phyloP scores from a whole-genome alignment of 2,797 vertebrate species.

The Sebastiscus tertius region DNA sequence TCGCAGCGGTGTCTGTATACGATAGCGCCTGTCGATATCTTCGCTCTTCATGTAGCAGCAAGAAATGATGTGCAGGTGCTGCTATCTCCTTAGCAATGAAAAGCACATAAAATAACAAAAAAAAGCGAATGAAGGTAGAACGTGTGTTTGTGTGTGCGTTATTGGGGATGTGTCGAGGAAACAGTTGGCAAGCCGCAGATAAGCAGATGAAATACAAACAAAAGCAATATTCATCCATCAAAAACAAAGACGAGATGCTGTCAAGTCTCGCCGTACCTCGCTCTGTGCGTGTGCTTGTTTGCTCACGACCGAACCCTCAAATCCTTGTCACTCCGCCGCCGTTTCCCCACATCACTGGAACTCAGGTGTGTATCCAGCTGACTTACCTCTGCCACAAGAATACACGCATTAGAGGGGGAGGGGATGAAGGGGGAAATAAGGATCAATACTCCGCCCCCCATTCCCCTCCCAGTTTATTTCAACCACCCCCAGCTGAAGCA shows the following conservation, averaged over 20 bases:
- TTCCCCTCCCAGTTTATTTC: constrained; percentile 15
- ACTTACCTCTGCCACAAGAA: constrained; percentile 43
- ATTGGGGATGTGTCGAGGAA: constrained; percentile 23
- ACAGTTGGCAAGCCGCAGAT: constrained; percentile 30
- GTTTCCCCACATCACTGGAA: constrained; percentile 42
- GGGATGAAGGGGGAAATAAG: constrained; percentile 1
- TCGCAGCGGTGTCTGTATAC: constrained; percentile 26
- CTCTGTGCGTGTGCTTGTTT: constrained; percentile 42
- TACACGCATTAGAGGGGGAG: background rate
- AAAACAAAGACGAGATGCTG: constrained; percentile 35
- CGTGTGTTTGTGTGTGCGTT: background rate
- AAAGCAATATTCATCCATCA: constrained; percentile 54
- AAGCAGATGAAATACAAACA: constrained; percentile 52
- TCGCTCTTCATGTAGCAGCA: constrained; percentile 52
- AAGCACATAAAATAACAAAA: constrained; percentile 36
- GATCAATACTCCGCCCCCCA: constrained; percentile 25
- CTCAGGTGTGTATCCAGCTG: constrained; percentile 39
- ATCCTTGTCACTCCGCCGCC: constrained; percentile 25
- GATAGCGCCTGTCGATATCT: constrained; percentile 30
- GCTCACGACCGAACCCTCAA: constrained; percentile 50
- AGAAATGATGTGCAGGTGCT: constrained; percentile 51
- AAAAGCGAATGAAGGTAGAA: background rate
- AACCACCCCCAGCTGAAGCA: constrained; percentile 43
- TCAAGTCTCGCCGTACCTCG: constrained; percentile 35
- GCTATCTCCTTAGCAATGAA: constrained; percentile 32